Percentiles rank a stretch among this genome's conserved stretches.
phyloP scores from a whole-genome alignment of 2,888 invertebrate genomes.

The Chamaedrilus cognettii region DNA sequence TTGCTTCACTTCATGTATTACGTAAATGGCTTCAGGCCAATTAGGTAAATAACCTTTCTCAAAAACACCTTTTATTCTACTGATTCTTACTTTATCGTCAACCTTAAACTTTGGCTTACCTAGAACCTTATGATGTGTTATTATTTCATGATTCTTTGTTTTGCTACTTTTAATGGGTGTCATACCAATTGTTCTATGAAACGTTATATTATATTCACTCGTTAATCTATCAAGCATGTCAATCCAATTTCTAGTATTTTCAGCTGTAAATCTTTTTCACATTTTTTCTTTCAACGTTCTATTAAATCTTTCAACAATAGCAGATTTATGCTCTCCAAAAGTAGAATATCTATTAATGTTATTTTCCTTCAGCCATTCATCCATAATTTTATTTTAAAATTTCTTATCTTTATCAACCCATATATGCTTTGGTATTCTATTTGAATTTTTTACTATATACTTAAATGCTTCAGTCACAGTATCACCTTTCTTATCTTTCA shows the following conservation, averaged over 20 bases:
- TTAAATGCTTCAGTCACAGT: slow-evolving; percentile 2
- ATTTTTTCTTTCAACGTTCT: slow-evolving; percentile 11
- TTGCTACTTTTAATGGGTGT: slow-evolving; percentile 1
- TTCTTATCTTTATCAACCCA: slow-evolving; percentile 3
- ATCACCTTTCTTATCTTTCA: slow-evolving; percentile 8
- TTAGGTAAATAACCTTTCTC: slow-evolving; percentile 10
- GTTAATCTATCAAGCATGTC: neutral
- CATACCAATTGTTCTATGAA: slow-evolving; percentile 1
- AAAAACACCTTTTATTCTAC: slow-evolving; percentile 4
- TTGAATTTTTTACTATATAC: slow-evolving; percentile 9
- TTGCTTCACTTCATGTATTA: neutral
- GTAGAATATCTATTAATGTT: slow-evolving; percentile 8
- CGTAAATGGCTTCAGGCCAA: slow-evolving; percentile 8
- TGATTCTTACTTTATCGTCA: slow-evolving; percentile 7
- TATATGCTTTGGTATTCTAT: slow-evolving; percentile 7
- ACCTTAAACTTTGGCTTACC: slow-evolving; percentile 1
- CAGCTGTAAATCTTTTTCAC: slow-evolving; percentile 8
- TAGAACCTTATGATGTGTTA: neutral
- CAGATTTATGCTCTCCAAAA: slow-evolving; percentile 7
- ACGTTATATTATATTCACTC: slow-evolving; percentile 3
- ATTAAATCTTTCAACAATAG: slow-evolving; percentile 9
- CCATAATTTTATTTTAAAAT: slow-evolving; percentile 10
- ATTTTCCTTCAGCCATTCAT: slow-evolving; percentile 5
- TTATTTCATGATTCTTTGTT: neutral
- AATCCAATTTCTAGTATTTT: slow-evolving; percentile 14